Conservation (phyloP, 2,797 vertebrate genomes). For the Saxicola maurus region DNA sequence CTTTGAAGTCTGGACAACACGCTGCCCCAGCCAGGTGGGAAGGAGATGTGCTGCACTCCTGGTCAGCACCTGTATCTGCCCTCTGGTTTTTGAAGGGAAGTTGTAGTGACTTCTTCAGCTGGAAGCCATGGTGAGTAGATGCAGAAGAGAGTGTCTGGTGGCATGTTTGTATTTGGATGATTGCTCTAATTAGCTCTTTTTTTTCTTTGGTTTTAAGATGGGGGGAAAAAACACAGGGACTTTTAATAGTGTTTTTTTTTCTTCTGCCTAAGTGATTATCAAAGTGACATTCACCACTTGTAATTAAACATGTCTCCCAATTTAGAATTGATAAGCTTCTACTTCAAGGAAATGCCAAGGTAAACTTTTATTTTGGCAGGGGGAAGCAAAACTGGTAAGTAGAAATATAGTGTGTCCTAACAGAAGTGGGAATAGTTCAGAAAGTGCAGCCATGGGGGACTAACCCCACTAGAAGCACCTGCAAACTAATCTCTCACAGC, state of each 20-base stretch:
- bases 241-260: background rate
- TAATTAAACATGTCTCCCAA: background rate
- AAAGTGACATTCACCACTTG: background rate
- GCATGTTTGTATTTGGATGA: background rate
- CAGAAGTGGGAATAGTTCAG: background rate
- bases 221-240: fast-evolving
- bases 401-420: background rate
- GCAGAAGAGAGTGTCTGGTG: background rate
- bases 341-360: background rate
- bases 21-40: background rate
- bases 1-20: background rate
- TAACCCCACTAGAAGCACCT: background rate
- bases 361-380: background rate
- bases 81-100: background rate
- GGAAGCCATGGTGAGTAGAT: background rate
- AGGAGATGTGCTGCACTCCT: background rate
- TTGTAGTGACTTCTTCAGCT: background rate
- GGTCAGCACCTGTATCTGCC: background rate
- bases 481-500: background rate
- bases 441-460: background rate
- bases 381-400: background rate
- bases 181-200: background rate
- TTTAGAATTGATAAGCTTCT: background rate
- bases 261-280: background rate
- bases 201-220: background rate